These are phyloP conservation scores for Drosophila rubida DNA, from an alignment of 2,888 invertebrate genomes.

Conservation along the genomic window DNA sequence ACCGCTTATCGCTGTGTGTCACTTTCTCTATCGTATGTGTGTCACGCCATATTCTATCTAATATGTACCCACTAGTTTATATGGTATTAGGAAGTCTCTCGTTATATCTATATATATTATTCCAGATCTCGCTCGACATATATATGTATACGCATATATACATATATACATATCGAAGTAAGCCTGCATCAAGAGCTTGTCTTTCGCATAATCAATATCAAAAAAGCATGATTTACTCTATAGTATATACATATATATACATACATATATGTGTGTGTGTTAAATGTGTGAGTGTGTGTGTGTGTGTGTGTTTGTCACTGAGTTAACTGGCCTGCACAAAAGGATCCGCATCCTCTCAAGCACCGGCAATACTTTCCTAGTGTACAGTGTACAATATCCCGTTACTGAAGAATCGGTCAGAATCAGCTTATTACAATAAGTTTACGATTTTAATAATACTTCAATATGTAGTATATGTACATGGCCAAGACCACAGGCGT, in stretches of 20 bases:
- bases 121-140: conserved; percentile 23
- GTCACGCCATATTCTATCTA: conserved; percentile 61
- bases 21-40: conserved; percentile 10
- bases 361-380: conserved; percentile 47
- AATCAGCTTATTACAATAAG: conserved; percentile 25
- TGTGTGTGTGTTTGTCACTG: conserved; percentile 9
- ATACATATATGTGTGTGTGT: conserved; percentile 32
- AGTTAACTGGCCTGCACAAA: conserved; percentile 42
- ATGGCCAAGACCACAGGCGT: conserved; percentile 53
- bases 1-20: neutral
- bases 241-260: conserved; percentile 61
- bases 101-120: conserved; percentile 22
- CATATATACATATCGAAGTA: conserved; percentile 21
- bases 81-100: conserved; percentile 51
- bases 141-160: conserved; percentile 24
- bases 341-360: conserved; percentile 21
- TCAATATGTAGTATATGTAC: conserved; percentile 68
- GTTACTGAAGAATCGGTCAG: conserved; percentile 15
- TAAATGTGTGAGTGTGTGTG: conserved; percentile 13
- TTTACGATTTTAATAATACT: conserved; percentile 69
- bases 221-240: conserved; percentile 61
- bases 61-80: conserved; percentile 40
- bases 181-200: conserved; percentile 16
- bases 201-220: conserved; percentile 36
- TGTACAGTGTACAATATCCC: conserved; percentile 19